Conservation (phyloP, 2,797 vertebrate species). For the Pyrocephalus nanus region DNA sequence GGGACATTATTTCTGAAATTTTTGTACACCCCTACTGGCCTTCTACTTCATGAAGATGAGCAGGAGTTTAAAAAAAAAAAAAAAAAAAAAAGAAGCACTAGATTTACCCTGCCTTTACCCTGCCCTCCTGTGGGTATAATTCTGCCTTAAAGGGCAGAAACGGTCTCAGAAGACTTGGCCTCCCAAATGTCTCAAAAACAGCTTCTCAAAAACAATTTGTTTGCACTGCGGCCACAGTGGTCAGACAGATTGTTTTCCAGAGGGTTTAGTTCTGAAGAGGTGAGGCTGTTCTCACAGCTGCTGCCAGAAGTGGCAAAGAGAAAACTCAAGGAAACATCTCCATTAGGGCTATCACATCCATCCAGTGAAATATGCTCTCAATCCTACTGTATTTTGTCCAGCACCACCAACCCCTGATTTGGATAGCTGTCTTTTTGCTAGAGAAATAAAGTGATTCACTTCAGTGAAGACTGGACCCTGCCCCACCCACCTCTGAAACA, state of each 20-base stretch:
- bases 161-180: not conserved
- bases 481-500: not conserved
- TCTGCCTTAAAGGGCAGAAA: not conserved
- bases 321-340: not conserved
- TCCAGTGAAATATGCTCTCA: not conserved
- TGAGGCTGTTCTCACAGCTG: not conserved
- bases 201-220: not conserved
- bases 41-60: too few species aligned
- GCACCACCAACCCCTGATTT: not conserved
- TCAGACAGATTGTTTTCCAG: not conserved
- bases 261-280: not conserved
- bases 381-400: not conserved
- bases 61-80: too few species aligned
- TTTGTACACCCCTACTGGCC: not conserved
- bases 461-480: not conserved
- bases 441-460: not conserved
- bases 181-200: not conserved
- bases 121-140: not conserved
- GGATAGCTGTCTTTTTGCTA: not conserved
- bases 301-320: not conserved
- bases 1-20: not conserved
- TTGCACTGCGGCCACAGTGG: not conserved
- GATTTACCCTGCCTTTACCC: not conserved
- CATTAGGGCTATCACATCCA: not conserved
- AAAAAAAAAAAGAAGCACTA: too few species aligned